Conservation (phyloP, 2,797 vertebrate species). For the Psittacula echo region DNA sequence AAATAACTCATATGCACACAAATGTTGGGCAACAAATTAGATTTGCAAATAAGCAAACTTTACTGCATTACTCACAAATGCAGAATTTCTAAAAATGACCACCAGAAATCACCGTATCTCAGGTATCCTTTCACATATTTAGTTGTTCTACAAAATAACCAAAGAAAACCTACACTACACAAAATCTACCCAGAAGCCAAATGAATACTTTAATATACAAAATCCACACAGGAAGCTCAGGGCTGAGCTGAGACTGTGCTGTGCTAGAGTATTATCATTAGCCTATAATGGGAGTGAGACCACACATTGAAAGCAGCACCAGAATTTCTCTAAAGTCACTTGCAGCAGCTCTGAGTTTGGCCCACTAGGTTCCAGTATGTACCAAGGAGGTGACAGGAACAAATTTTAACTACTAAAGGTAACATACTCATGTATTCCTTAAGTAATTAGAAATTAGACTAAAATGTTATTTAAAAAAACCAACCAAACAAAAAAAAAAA, state of each 20-base stretch:
- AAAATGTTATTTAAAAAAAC: not conserved
- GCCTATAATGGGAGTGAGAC: not conserved
- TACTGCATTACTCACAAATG: not conserved
- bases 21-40: slow-evolving; percentile 40
- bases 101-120: not conserved
- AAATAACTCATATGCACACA: not conserved
- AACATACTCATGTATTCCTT: not conserved
- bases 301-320: not conserved
- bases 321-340: not conserved
- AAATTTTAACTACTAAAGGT: slow-evolving; percentile 37
- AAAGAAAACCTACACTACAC: not conserved
- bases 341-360: not conserved
- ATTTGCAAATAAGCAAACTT: slow-evolving; percentile 44
- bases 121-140: not conserved
- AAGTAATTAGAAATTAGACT: slow-evolving; percentile 50
- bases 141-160: not conserved
- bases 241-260: not conserved
- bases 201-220: not conserved
- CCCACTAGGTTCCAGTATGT: not conserved
- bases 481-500: not conserved
- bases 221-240: not conserved
- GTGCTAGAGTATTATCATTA: not conserved
- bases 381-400: not conserved
- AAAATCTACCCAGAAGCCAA: slow-evolving; percentile 1
- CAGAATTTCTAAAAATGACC: slow-evolving; percentile 1